Evolutionary conservation across 1,140 invertebrate genomes (phyloP).

Genomic region (Venturia canescens): DNA sequence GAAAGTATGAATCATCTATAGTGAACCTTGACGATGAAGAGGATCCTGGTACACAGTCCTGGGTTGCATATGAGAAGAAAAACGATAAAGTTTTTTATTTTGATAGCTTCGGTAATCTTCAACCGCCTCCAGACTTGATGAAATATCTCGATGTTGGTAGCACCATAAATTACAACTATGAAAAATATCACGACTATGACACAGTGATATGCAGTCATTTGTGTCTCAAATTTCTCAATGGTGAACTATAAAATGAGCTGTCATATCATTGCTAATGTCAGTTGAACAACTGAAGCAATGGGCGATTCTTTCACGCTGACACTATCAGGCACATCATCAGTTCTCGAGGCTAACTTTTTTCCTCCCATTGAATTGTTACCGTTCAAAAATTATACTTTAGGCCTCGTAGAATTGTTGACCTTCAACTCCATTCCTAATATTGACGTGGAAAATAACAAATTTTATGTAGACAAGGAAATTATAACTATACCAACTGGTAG

Average conservation of each 20-base stretch:
- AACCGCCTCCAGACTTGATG: conserved; percentile 56
- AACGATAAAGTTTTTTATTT: conserved; percentile 60
- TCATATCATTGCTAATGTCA: not conserved
- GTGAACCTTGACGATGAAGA: conserved; percentile 63
- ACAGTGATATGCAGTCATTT: conserved; percentile 56
- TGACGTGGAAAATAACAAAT: conserved; percentile 61
- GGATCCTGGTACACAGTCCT: conserved; percentile 51
- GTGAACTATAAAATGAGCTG: not conserved
- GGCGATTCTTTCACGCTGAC: conserved; percentile 49
- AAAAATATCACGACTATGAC: conserved; percentile 54
- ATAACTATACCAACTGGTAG: conserved; percentile 64
- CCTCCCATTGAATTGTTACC: conserved; percentile 53
- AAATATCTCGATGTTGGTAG: conserved; percentile 55
- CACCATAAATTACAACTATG: conserved; percentile 57
- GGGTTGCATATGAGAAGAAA: conserved; percentile 64
- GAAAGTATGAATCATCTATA: conserved; percentile 59
- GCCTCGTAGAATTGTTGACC: conserved; percentile 62
- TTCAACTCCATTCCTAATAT: conserved; percentile 68
- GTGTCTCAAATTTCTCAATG: conserved; percentile 56
- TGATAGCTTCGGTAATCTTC: conserved; percentile 63
- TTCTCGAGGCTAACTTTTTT: conserved; percentile 53
- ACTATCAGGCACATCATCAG: conserved; percentile 45
- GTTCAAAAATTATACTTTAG: conserved; percentile 57
- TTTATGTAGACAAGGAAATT: conserved; percentile 61
- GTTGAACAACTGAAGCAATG: conserved; percentile 17